Percentiles rank a stretch among this genome's conserved stretches.
phyloP scores from a whole-genome alignment of 2,797 vertebrate species.

The Eulemur albifrons region DNA sequence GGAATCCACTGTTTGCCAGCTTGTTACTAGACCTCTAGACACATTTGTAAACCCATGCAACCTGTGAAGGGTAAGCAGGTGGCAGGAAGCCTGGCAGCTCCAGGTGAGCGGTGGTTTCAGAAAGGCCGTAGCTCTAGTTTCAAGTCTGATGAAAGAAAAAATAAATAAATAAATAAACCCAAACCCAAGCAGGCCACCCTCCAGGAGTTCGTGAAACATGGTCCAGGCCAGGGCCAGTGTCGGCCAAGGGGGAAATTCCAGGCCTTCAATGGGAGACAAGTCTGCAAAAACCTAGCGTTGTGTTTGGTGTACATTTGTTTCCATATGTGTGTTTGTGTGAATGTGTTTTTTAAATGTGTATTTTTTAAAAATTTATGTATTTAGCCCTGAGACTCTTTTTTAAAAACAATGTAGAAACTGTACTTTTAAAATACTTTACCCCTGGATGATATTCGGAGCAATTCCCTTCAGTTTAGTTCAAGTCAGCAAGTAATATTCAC shows the following conservation, averaged over 20 bases:
- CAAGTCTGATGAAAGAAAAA: background rate
- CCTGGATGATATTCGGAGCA: background rate
- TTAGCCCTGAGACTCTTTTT: background rate
- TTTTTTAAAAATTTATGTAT: background rate
- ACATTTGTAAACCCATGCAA: background rate
- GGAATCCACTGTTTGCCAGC: background rate
- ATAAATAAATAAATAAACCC: background rate
- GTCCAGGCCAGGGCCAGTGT: background rate
- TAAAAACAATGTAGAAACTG: background rate
- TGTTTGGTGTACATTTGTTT: constrained; percentile 16
- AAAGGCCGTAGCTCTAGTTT: constrained; percentile 33
- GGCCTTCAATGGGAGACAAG: background rate
- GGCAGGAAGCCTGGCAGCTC: background rate
- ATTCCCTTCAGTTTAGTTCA: background rate
- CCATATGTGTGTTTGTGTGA: background rate
- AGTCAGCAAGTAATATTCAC: background rate
- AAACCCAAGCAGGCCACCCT: constrained; percentile 21
- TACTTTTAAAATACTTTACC: background rate
- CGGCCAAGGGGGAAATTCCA: constrained; percentile 45
- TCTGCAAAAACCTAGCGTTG: background rate
- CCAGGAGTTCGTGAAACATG: constrained; percentile 20
- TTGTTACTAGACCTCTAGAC: background rate
- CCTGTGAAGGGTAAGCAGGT: background rate
- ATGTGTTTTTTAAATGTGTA: background rate
- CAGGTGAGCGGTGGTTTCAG: constrained; percentile 1